These are phyloP conservation scores for Acropora yongei DNA, from an alignment of 64 coral and sea anemone species.

Conservation along the genomic window DNA sequence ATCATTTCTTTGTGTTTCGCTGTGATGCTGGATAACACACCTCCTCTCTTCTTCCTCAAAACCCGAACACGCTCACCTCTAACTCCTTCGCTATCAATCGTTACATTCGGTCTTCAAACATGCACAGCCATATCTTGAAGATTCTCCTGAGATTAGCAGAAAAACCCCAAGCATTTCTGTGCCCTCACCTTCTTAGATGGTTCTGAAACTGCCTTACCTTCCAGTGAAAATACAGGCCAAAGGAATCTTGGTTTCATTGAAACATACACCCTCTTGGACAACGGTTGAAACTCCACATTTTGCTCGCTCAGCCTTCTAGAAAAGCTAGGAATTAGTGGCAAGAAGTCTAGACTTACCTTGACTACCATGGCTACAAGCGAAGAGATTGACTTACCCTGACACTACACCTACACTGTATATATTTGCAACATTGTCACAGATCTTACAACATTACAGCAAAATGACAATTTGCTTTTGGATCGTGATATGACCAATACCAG, in stretches of 20 bases:
- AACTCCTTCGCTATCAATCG: neutral
- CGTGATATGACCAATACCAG: no score
- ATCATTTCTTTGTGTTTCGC: neutral
- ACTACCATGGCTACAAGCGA: neutral
- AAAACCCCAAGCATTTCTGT: neutral
- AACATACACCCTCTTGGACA: no score
- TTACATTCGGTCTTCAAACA: neutral
- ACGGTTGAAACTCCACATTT: neutral
- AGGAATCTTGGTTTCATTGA: no score
- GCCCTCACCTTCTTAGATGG: neutral
- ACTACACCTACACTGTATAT: no score
- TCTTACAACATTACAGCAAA: no score
- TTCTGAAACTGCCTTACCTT: no score
- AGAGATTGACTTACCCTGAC: no score
- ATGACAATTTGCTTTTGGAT: no score
- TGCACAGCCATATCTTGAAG: neutral
- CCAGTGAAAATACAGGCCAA: no score
- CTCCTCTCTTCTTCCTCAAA: conserved; percentile 12
- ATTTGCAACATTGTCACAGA: no score
- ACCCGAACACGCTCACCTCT: neutral
- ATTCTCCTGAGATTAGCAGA: neutral
- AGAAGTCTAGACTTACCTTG: neutral
- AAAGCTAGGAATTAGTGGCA: neutral
- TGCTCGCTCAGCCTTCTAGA: neutral
- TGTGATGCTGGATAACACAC: neutral